Evolutionary conservation across 1,140 invertebrate genomes (phyloP), one percentile per base, ranked within the genome.

Genomic region (Calosoma granatense): DNA sequence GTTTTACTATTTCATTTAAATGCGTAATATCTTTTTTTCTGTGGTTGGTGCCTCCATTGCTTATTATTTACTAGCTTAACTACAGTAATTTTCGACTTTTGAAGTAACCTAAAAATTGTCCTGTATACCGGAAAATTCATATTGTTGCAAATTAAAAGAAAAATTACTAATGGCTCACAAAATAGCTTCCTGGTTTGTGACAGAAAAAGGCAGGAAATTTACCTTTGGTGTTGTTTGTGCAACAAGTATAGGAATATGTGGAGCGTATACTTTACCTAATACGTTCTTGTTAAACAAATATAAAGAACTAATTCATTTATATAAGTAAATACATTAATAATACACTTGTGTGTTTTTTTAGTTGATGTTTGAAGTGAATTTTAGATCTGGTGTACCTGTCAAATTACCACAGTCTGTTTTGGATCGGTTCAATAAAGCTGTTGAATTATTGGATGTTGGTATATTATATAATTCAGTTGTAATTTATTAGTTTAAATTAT

Each of bases 261-360:
- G 65, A 2, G 58, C 57, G 0, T 64, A 72, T 47, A 67, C 72
- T 60, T 14, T 77, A 20, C 77, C 81, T 1, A 70, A 84, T 30
- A 77, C 78, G 26, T 56, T 76, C n/a, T 70, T 76, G 0, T 52
- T 82, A 15, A 53, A 74, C 2, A 67, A 76, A 59, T 80, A 77
- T 59, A 72, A 69, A 53, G 67, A 77, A 1, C 59, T 82, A 19
- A 61, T 79, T 19, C 69, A 75, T 57, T 72, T 74, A 54, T 79
- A 82, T 61, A 74, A 73, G 79, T 80, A 68, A 65, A 12, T 54
- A 22, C 51, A 20, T 47, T 22, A 22, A 56, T 43, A 52, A 36
- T 43, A n/a, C n/a, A 30, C 19, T 43, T 19, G 22, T 47, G 57
- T 60, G 43, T 58, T 19, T 9, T 21, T 20, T 22, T 11, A 39